Conservation (phyloP, 2,888 invertebrate species). For the Zygaena filipendulae region DNA sequence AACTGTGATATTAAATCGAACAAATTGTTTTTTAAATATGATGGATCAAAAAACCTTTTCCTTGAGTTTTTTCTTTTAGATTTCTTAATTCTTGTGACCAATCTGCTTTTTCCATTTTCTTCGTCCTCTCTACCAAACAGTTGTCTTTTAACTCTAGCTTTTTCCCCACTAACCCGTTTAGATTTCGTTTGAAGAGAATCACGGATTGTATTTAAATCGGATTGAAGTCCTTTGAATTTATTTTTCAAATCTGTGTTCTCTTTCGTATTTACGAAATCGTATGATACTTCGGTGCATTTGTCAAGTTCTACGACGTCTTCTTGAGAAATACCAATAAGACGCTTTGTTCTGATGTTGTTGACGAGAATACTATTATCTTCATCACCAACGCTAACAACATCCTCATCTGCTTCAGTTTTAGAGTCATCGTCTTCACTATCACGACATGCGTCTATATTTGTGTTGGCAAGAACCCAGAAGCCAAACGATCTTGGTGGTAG, state of each 20-base stretch:
- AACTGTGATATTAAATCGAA: conserved; percentile 22
- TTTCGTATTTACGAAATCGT: no score
- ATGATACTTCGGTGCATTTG: conserved; percentile 18
- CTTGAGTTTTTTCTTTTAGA: conserved; percentile 19
- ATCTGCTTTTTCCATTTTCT: conserved; percentile 9
- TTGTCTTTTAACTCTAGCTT: conserved; percentile 31
- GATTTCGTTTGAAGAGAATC: no score
- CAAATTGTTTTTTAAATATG: conserved; percentile 13
- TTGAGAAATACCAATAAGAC: no score
- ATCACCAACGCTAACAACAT: no score
- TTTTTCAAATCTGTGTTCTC: no score
- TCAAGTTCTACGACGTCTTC: conserved; percentile 22
- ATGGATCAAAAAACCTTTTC: conserved; percentile 18
- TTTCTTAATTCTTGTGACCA: no score
- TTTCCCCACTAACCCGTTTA: no score
- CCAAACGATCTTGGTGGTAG: conserved; percentile 76
- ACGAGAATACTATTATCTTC: conserved; percentile 17
- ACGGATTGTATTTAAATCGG: no score
- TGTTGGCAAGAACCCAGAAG: conserved; percentile 79
- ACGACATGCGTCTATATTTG: conserved; percentile 70
- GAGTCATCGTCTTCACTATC: no score
- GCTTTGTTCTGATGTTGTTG: no score
- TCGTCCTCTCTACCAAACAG: conserved; percentile 16
- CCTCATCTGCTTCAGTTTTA: no score
- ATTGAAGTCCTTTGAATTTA: no score